Evolutionary conservation across 2,113 vertebrate genomes (phyloP), one percentile per base, ranked within the genome.

Genomic region (Microtus oregoni): DNA sequence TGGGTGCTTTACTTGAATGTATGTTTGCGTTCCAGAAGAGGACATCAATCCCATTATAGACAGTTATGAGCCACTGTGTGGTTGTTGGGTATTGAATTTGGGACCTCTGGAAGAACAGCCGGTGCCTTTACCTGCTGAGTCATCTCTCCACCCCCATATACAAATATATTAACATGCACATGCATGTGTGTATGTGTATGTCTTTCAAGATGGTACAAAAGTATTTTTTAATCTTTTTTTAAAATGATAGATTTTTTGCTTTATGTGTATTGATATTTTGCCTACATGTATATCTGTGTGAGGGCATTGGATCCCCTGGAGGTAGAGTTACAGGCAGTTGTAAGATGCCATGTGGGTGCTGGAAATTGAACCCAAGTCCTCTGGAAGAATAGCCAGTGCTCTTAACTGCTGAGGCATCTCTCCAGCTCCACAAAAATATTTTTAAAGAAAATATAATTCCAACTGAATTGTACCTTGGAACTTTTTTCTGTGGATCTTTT

Each of bases 401-500:
- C 52, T 55, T 55, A 55, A 55, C 52, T 55, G 15, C 52, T 55
- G 52, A 55, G 52, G 52, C 52, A 55, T 55, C 14, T 55, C 52
- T 55, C 55, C 55, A 55, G 55, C 55, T 19, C 17, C 17, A 72
- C 70, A 73, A 38, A 73, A 73, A 75, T 44, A 75, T 76, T 76
- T 76, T 44, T 44, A 47, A 76, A 28, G 75, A 47, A 28, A 76
- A 76, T 44, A 44, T 7, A 77, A 55, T 92, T 95, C 88, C n/a
- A 81, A 47, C n/a, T 88, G 75, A 82, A 86, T 63, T 91, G 76
- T 14, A 55, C 22, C 30, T 8, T 82, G 15, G 41, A 94, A 92
- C 35, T 65, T 86, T 89, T 92, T 86, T 61, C 32, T 86, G 35
- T 19, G 82, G 70, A 22, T 92, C 75, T 70, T 89, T 67, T 82